Evolutionary conservation across 53 echinoderm and acorn worm genomes (phyloP).

Genomic region (Apostichopus leukothele): DNA sequence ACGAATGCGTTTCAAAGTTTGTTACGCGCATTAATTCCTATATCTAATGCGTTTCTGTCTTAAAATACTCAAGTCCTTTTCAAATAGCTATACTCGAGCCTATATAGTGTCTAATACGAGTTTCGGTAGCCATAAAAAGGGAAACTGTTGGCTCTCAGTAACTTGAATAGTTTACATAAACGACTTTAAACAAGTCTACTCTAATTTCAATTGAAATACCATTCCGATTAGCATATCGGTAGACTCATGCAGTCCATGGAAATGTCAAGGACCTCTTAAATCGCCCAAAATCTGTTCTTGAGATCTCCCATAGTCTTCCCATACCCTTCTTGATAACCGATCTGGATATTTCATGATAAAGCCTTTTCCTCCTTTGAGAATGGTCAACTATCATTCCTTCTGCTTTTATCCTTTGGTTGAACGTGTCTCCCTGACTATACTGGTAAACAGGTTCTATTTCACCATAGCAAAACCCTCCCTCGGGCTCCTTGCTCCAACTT

Average conservation of each 20-base stretch:
- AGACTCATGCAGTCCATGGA: conserved; percentile 14
- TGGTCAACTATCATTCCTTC: conserved; percentile 41
- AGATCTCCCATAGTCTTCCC: conserved; percentile 29
- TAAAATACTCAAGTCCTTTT: too few species aligned
- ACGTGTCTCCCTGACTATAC: conserved; percentile 12
- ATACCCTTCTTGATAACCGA: conserved; percentile 25
- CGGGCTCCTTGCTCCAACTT: conserved; percentile 30
- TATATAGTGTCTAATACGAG: too few species aligned
- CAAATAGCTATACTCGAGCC: too few species aligned
- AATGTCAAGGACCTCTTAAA: conserved; percentile 46
- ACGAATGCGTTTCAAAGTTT: too few species aligned
- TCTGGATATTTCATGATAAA: conserved; percentile 40
- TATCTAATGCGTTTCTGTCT: too few species aligned
- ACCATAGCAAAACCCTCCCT: conserved; percentile 44
- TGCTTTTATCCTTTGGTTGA: conserved; percentile 3
- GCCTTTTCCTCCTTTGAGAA: conserved; percentile 34
- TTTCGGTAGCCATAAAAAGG: too few species aligned
- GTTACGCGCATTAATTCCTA: too few species aligned
- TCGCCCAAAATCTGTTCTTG: conserved; percentile 38
- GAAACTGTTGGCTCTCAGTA: too few species aligned
- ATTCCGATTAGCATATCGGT: conserved; percentile 27
- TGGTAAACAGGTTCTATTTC: conserved; percentile 46
- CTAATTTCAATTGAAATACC: conserved; percentile 4
- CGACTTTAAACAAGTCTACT: conserved; percentile 14
- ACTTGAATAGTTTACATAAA: background rate